These are phyloP conservation scores for Sciaenops ocellatus DNA, from an alignment of 2,797 vertebrate genomes.

Conservation along the genomic window DNA sequence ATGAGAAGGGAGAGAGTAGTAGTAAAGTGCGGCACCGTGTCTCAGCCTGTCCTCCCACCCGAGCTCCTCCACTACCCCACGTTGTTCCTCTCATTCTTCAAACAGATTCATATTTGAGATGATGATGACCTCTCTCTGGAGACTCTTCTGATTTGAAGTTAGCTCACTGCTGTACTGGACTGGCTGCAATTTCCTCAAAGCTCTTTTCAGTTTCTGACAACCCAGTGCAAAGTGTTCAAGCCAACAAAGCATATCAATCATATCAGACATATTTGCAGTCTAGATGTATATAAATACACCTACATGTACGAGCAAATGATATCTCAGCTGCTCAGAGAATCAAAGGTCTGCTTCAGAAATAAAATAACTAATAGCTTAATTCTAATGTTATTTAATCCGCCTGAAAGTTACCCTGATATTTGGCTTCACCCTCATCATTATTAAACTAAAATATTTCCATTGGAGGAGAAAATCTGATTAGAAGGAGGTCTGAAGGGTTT, in stretches of 20 bases:
- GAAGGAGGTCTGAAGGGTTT: not conserved
- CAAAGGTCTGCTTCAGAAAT: not conserved
- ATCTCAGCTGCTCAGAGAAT: not conserved
- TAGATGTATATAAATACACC: not conserved
- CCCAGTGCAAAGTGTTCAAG: not conserved
- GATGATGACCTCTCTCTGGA: conserved; percentile 39
- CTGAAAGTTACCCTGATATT: not conserved
- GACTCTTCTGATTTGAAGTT: conserved; percentile 34
- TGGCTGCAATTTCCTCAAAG: not conserved
- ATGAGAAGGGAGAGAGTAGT: conserved; percentile 33
- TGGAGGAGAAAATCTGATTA: not conserved
- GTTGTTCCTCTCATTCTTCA: conserved; percentile 31
- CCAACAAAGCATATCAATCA: not conserved
- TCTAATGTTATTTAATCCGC: not conserved
- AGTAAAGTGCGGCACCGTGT: not conserved
- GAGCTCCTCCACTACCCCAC: not conserved
- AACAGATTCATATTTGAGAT: conserved; percentile 38
- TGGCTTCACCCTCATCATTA: not conserved
- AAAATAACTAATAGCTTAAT: not conserved
- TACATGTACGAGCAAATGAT: not conserved
- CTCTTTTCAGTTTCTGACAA: conserved; percentile 1
- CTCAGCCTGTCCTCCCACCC: not conserved
- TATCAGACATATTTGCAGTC: conserved; percentile 5
- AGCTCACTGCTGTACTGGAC: not conserved
- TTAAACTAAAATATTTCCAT: conserved; percentile 1